Evolutionary conservation across 2,113 vertebrate species (phyloP), one percentile per base, ranked within the genome.

Genomic region (Phylloscopus trochilus): DNA sequence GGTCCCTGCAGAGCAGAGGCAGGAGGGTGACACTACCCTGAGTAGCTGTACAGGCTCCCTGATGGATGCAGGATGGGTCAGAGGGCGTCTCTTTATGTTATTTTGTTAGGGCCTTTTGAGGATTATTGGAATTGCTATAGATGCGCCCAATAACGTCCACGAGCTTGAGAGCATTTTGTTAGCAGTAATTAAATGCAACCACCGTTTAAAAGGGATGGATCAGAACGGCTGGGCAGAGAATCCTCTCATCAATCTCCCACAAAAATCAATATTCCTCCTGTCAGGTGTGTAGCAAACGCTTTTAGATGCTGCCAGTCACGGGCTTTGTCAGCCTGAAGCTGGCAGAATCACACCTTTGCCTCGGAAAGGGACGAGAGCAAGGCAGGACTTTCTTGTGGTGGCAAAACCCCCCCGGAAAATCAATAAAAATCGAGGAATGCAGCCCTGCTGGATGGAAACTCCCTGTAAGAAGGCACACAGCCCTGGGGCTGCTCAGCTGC

Each of bases 141-240:
- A 66, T 62, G 6, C 0, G 10, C 64, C 82, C 69, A 23, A 2
- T 53, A 74, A 47, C 18, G 80, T 46, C 68, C 4, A 3, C 44
- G 55, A 86, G 39, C 63, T 10, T 78, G 89, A 90, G 89, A 62
- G 56, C 69, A 30, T 78, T 95, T 89, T 87, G 60, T 87, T 90
- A 82, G 58, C 58, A 64, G 52, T 89, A 94, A 93, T 90, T 89
- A 95, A 95, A 91, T 78, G 72, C 56, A 64, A 33, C 49, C 16
- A 30, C 87, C 87, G 1, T 56, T 91, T 91, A 7, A 92, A 89
- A 75, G 47, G 37, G 72, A 53, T 89, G 59, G 75, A 51, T 89
- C 28, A 35, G 44, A 17, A 17, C 53, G 28, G 56, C 17, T 58
- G 80, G 73, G 73, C 89, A 64, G 60, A 87, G 58, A 80, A 82